Percentiles rank a stretch among this genome's conserved stretches.
Evolutionary conservation across 2,113 vertebrate genomes (phyloP).

Genomic region (Dromaius novaehollandiae): DNA sequence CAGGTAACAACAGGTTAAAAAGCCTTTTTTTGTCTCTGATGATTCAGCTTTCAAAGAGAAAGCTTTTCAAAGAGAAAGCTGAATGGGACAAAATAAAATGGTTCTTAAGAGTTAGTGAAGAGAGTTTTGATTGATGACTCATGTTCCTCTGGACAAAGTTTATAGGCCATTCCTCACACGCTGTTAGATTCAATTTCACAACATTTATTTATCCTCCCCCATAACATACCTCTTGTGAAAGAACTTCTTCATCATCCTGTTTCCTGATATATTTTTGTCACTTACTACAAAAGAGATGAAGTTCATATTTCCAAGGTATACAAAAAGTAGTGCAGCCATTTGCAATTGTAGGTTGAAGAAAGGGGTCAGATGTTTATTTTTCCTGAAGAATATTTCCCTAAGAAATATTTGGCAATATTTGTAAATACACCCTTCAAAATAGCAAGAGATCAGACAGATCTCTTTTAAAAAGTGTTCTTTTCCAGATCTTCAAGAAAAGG

Average conservation of each 20-base stretch:
- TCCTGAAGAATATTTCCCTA: background rate
- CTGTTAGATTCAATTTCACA: background rate
- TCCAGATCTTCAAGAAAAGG: background rate
- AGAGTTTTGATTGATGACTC: background rate
- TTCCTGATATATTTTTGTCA: background rate
- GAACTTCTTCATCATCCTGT: background rate
- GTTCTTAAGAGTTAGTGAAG: background rate
- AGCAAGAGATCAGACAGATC: background rate
- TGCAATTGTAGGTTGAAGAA: background rate
- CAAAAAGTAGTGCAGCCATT: background rate
- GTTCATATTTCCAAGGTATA: background rate
- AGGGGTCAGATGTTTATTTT: background rate
- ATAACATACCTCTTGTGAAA: background rate
- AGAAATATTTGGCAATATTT: background rate
- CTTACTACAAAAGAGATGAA: background rate
- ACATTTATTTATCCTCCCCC: background rate
- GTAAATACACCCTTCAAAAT: too few relatives aligned
- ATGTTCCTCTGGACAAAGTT: background rate
- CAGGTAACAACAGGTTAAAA: background rate
- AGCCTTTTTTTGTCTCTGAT: background rate
- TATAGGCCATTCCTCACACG: background rate
- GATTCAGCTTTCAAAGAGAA: background rate
- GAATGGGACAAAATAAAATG: background rate
- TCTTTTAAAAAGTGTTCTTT: background rate
- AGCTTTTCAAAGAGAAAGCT: background rate